Conservation (phyloP, 2,113 vertebrate genomes). For the Verasper variegatus region DNA sequence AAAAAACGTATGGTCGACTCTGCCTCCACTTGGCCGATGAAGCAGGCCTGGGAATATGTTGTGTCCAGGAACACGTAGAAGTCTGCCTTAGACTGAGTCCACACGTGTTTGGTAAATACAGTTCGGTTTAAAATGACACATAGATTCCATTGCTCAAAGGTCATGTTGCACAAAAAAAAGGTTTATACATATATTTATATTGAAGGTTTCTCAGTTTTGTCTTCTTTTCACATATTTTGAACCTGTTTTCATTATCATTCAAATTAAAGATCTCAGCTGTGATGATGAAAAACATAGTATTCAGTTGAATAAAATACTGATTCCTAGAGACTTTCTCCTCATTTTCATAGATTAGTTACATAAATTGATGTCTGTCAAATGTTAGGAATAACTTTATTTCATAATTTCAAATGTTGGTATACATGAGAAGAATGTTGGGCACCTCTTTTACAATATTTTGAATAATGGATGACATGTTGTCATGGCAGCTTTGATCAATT, state of each 20-base stretch:
- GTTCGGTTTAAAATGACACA: background rate
- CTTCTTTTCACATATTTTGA: too few relatives aligned
- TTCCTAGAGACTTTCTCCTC: background rate
- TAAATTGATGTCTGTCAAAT: background rate
- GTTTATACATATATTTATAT: too few relatives aligned
- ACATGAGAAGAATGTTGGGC: too few relatives aligned
- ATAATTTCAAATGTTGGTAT: too few relatives aligned
- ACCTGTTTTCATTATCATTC: background rate
- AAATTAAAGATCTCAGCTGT: background rate
- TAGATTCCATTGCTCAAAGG: background rate
- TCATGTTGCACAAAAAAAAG: too few relatives aligned
- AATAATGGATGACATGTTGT: too few relatives aligned
- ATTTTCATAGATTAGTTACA: background rate
- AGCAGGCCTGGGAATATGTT: background rate
- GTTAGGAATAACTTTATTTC: background rate
- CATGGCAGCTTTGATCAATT: too few relatives aligned
- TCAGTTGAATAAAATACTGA: background rate
- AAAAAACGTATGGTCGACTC: background rate
- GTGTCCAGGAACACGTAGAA: background rate
- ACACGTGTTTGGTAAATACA: background rate
- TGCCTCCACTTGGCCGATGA: background rate
- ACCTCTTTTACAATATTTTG: too few relatives aligned
- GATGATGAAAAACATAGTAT: background rate
- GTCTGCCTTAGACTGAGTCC: too few relatives aligned
- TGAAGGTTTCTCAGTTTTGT: too few relatives aligned